phyloP scores from a whole-genome alignment of 2,888 invertebrate species.

The Eretmocerus hayati region DNA sequence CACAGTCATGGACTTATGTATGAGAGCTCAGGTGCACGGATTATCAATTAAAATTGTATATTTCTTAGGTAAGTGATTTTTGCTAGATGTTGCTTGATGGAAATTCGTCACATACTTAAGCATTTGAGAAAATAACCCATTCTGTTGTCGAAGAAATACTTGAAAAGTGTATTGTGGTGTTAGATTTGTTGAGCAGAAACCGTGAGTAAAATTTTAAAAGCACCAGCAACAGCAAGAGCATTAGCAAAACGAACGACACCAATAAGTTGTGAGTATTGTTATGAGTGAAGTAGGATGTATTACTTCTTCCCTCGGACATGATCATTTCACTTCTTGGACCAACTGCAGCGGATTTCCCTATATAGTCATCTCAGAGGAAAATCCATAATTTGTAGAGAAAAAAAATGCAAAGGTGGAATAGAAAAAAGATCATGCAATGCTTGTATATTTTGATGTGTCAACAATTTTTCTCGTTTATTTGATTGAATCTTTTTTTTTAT shows the following conservation, averaged over 20 bases:
- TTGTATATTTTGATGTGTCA: constrained; percentile 23
- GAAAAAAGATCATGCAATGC: constrained; percentile 24
- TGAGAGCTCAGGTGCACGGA: no score
- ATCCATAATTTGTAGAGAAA: background rate
- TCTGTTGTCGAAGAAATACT: no score
- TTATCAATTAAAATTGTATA: no score
- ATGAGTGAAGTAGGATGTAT: no score
- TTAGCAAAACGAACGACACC: constrained; percentile 1
- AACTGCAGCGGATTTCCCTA: background rate
- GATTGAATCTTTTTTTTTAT: constrained; percentile 19
- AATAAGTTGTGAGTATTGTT: background rate
- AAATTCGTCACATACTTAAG: no score
- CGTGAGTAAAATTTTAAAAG: constrained; percentile 4
- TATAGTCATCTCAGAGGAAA: no score
- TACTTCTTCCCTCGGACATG: background rate
- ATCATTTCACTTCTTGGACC: background rate
- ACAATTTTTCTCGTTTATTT: constrained; percentile 18
- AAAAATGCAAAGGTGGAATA: constrained; percentile 7
- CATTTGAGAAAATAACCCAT: no score
- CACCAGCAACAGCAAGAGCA: constrained; percentile 9
- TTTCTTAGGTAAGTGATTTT: no score
- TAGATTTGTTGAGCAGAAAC: constrained; percentile 16
- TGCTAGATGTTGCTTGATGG: no score
- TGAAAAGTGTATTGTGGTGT: no score
- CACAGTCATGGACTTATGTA: no score